phyloP scores from a whole-genome alignment of 2,888 invertebrate genomes.

The Drosophila mimica region DNA sequence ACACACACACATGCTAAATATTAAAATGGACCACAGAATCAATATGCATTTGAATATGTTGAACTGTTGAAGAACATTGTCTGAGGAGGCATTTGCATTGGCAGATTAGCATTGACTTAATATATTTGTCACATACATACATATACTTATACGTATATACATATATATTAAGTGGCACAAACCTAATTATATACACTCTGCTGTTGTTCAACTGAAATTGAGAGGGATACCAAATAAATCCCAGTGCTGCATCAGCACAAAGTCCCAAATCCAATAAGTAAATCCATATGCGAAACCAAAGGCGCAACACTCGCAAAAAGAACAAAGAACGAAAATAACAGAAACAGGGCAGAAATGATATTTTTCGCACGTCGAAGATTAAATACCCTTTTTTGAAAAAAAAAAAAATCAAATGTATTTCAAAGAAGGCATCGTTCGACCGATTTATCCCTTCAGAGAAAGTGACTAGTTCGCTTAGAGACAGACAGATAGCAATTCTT shows the following conservation, averaged over 20 bases:
- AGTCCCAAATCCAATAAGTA: constrained; percentile 81
- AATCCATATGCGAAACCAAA: constrained; percentile 51
- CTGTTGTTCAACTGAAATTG: constrained; percentile 26
- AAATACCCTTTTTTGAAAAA: neutral
- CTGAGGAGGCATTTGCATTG: constrained; percentile 59
- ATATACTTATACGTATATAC: constrained; percentile 22
- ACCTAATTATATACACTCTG: constrained; percentile 68
- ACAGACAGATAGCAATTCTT: neutral
- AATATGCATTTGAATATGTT: constrained; percentile 78
- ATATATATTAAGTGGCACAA: constrained; percentile 53
- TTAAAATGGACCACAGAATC: constrained; percentile 69
- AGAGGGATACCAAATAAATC: constrained; percentile 59
- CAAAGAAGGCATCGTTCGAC: neutral
- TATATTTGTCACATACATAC: constrained; percentile 17
- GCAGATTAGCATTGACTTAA: constrained; percentile 43
- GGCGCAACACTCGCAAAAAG: constrained; percentile 5
- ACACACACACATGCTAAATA: constrained; percentile 5
- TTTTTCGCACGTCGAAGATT: neutral
- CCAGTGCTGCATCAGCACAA: constrained; percentile 74
- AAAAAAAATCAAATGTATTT: neutral
- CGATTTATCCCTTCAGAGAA: neutral
- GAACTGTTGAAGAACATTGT: constrained; percentile 18
- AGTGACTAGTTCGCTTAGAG: neutral
- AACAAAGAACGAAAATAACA: constrained; percentile 15
- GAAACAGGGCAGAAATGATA: neutral